A percentile compares a stretch with the other conserved stretches of the same genome.
phyloP scores from a whole-genome alignment of 35 echinoderm and acorn worm genomes.

The Nesometra sesokonis region DNA sequence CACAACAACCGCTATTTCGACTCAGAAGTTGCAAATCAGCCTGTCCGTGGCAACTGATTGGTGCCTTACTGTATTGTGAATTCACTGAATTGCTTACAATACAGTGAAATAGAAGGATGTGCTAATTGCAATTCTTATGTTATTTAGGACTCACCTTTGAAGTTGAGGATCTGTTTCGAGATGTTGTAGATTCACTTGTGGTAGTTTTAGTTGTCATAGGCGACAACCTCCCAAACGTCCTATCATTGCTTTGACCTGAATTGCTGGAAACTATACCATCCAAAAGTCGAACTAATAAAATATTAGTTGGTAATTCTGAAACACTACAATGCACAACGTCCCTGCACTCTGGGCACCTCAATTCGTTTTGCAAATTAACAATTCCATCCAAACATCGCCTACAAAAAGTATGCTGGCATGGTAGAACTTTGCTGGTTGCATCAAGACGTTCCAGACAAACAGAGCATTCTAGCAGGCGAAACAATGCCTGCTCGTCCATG shows the following conservation, averaged over 20 bases:
- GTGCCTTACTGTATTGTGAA: too few species aligned
- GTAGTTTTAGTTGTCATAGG: background rate
- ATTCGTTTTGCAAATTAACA: conserved; percentile 53
- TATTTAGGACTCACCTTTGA: background rate
- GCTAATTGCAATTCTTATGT: too few species aligned
- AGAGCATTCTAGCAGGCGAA: conserved; percentile 73
- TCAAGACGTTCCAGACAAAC: conserved; percentile 89
- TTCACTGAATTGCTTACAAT: too few species aligned
- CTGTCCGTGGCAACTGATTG: too few species aligned
- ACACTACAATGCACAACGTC: conserved; percentile 59
- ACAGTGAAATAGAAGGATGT: too few species aligned
- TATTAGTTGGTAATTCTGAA: conserved; percentile 91
- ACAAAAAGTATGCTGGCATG: conserved; percentile 93
- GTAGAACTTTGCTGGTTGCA: conserved; percentile 73
- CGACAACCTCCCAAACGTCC: background rate
- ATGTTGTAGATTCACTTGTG: background rate
- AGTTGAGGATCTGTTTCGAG: background rate
- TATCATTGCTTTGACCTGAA: background rate
- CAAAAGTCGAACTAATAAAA: conserved; percentile 77
- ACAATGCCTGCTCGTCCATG: background rate
- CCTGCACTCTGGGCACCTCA: conserved; percentile 85
- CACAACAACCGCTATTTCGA: too few species aligned
- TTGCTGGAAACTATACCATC: conserved; percentile 47
- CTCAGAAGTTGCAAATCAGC: too few species aligned
- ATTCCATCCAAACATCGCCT: conserved; percentile 82